Base-by-base conservation (phyloP, 2,888 invertebrate species). In the Acanthacorydalis orientalis region DNA sequence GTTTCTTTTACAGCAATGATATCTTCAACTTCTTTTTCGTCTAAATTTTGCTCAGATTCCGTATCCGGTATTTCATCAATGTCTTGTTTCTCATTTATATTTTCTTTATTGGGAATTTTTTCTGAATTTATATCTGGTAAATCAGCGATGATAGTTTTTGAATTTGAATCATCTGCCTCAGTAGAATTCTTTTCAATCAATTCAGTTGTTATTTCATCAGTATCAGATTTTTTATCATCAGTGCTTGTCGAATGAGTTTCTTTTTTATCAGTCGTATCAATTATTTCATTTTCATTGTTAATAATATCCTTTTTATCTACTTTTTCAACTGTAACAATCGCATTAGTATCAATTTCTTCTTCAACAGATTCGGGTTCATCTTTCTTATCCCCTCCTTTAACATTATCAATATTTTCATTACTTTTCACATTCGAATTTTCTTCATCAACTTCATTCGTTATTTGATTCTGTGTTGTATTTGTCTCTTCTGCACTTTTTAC, bases 151-250 rank as follows among this genome's bases (percentile, higher is more conserved):
- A 23, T 12, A 23, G 23, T 37, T 12, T 11, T n/a, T 8, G 23
- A 23, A 14, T 38, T 48, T 55, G 52, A 34, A 53, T 53, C 4
- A 44, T 47, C 42, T 32, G 14, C 8, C 32, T 37, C 33, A 42
- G 4, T 32, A 15, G 31, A 34, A 15, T 31, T 47, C 7, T 50
- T 51, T 23, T 52, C 50, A 41, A 52, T 49, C 3, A 47, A 49
- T 43, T 51, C 44, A 23, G 23, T 4, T 4, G 2, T 23, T 23
- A 4, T 15, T 23, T 16, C 42, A 42, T 12, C 9, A 23, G 10
- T 23, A 9, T 16, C 16, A 2, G 16, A 23, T 42, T 31, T 3
- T 3, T 42, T 42, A 16, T 11, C 31, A 11, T 42, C 12, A 9
- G 2, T 9, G 14, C 10, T 37, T 37, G 7, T 10, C 1, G 10